Evolutionary conservation across 2,113 vertebrate genomes (phyloP).

Genomic region (Hippoglossus stenolepis): DNA sequence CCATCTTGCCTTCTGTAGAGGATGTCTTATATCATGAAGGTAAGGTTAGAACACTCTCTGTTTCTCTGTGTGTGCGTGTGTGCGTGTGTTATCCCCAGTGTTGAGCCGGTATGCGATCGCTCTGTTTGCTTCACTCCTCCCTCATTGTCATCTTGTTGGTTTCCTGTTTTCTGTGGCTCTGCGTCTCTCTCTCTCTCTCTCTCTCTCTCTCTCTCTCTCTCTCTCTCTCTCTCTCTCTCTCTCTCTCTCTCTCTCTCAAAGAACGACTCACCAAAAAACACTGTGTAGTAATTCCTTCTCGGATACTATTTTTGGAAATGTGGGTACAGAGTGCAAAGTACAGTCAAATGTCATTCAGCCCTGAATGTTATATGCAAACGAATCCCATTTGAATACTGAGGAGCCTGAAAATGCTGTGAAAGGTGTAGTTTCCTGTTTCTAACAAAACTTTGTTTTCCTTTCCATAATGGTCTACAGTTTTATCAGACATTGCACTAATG

Average conservation of each 20-base stretch:
- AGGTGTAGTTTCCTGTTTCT: background rate
- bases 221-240: background rate
- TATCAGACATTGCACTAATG: background rate
- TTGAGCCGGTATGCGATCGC: constrained; percentile 62
- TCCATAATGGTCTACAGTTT: background rate
- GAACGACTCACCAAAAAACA: constrained; percentile 22
- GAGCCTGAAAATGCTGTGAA: background rate
- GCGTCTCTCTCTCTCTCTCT: constrained; percentile 1
- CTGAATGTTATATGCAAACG: constrained; percentile 1
- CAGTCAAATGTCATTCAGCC: background rate
- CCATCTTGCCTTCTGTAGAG: constrained; percentile 94
- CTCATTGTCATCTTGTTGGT: constrained; percentile 57
- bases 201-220: constrained; percentile 1
- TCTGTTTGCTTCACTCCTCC: constrained; percentile 68
- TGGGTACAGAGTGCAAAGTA: background rate
- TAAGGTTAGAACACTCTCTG: constrained; percentile 88
- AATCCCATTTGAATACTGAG: constrained; percentile 6
- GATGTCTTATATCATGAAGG: constrained; percentile 99
- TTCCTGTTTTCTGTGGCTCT: constrained; percentile 72
- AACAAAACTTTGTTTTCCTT: constrained; percentile 12
- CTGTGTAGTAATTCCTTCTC: constrained; percentile 24
- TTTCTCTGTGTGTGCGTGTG: constrained; percentile 72
- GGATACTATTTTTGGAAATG: constrained; percentile 24
- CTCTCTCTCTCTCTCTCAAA: background rate
- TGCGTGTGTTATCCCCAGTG: constrained; percentile 9